phyloP scores from a whole-genome alignment of 2,113 vertebrate genomes.

The Phalacrocorax brasilianus region DNA sequence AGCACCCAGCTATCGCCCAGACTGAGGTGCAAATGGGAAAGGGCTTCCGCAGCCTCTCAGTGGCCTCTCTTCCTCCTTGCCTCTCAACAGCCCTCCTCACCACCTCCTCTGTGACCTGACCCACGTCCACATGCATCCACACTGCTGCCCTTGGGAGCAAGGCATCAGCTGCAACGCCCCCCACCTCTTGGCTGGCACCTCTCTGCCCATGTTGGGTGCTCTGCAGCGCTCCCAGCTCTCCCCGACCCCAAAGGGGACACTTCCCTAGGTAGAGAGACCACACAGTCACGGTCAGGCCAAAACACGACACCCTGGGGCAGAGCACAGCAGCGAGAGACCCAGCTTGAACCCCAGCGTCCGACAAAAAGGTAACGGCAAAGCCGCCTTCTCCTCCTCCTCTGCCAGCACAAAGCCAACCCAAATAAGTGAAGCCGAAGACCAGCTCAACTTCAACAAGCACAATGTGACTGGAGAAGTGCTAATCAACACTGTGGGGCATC shows the following conservation, averaged over 20 bases:
- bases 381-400: neutral
- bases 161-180: neutral
- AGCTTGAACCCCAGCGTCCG: neutral
- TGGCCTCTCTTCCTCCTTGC: neutral
- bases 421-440: neutral
- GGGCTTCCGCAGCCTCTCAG: neutral
- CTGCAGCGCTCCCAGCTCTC: neutral
- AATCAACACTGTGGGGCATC: accelerated
- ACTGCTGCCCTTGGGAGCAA: neutral
- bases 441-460: neutral
- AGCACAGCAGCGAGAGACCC: neutral
- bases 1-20: neutral
- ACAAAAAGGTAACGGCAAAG: neutral
- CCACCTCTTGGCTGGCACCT: neutral
- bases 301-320: accelerated
- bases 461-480: neutral
- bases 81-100: neutral
- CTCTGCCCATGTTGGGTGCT: neutral
- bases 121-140: accelerated
- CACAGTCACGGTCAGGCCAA: neutral
- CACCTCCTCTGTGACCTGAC: neutral
- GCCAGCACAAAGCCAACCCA: neutral
- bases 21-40: neutral
- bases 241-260: neutral
- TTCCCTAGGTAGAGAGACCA: neutral